Percentiles rank a stretch among this genome's conserved stretches.
Evolutionary conservation across 2,113 vertebrate genomes (phyloP).

Genomic region (Anthoscopus minutus): DNA sequence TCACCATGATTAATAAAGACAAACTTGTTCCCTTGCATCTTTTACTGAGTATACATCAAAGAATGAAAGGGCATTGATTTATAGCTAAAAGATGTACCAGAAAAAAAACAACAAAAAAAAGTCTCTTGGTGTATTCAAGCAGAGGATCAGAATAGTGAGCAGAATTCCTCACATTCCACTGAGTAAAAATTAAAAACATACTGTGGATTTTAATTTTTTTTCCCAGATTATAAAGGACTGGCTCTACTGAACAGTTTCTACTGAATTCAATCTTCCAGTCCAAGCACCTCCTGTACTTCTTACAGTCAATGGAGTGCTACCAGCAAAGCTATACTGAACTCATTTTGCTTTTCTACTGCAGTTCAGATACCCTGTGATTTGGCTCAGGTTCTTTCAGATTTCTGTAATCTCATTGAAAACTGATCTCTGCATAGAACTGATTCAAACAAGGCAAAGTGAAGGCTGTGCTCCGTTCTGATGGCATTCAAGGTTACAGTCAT

Average conservation of each 20-base stretch:
- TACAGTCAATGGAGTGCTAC: background rate
- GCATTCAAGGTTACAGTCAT: background rate
- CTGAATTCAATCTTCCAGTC: background rate
- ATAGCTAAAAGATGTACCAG: background rate
- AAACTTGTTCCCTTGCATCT: background rate
- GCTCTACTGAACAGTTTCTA: background rate
- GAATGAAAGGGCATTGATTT: background rate
- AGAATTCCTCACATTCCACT: background rate
- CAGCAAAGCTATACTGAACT: background rate
- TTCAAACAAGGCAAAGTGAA: background rate
- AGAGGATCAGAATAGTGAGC: background rate
- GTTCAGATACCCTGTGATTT: background rate
- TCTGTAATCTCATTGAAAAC: background rate
- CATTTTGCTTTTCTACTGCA: background rate
- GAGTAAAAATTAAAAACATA: background rate
- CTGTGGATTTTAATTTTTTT: background rate
- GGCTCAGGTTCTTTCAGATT: background rate
- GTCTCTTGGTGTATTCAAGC: background rate
- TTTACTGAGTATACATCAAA: background rate
- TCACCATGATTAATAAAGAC: constrained; percentile 1
- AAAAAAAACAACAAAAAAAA: background rate
- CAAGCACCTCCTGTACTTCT: background rate
- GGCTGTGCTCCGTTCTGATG: background rate
- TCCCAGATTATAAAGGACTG: background rate
- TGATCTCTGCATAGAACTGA: background rate